A percentile compares a stretch with the other conserved stretches of the same genome.
phyloP scores from a whole-genome alignment of 2,113 vertebrate genomes.

The Percopsis transmontana region DNA sequence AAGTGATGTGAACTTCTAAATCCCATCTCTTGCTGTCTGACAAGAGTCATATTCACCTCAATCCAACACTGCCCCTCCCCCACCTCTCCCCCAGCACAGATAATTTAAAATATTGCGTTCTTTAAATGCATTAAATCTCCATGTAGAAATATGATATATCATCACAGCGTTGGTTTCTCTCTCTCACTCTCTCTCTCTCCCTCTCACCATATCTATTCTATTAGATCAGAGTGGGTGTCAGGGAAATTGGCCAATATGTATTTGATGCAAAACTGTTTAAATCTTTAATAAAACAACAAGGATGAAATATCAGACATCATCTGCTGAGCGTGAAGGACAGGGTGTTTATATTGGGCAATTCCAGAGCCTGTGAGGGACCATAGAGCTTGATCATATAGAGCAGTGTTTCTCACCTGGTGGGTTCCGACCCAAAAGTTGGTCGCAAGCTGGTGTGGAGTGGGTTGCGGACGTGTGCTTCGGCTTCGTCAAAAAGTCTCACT shows the following conservation, averaged over 20 bases:
- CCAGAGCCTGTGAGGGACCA: slow-evolving; percentile 50
- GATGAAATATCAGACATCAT: slow-evolving; percentile 77
- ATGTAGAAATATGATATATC: slow-evolving; percentile 66
- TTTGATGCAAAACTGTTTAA: slow-evolving; percentile 78
- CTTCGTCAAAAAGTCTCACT: too few species aligned
- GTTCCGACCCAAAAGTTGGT: too few species aligned
- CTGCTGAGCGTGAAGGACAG: slow-evolving; percentile 56
- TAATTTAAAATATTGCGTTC: slow-evolving; percentile 67
- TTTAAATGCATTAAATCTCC: slow-evolving; percentile 73
- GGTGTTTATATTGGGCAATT: slow-evolving; percentile 66
- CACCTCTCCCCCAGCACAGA: slow-evolving; percentile 21
- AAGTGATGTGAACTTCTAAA: slow-evolving; percentile 22
- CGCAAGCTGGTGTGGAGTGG: too few species aligned
- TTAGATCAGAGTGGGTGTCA: slow-evolving; percentile 62
- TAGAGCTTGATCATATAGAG: too few species aligned
- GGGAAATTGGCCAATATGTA: slow-evolving; percentile 68
- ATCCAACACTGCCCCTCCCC: slow-evolving; percentile 38
- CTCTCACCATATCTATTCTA: slow-evolving; percentile 37
- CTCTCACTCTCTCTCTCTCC: slow-evolving; percentile 18
- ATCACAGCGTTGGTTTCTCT: slow-evolving; percentile 44
- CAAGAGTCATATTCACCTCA: slow-evolving; percentile 49
- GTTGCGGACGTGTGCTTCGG: too few species aligned
- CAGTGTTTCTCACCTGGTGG: too few species aligned
- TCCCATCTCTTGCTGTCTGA: slow-evolving; percentile 40
- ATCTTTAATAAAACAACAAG: slow-evolving; percentile 79